Conservation (phyloP, 2,888 invertebrate species). For the Amorpha juglandis region DNA sequence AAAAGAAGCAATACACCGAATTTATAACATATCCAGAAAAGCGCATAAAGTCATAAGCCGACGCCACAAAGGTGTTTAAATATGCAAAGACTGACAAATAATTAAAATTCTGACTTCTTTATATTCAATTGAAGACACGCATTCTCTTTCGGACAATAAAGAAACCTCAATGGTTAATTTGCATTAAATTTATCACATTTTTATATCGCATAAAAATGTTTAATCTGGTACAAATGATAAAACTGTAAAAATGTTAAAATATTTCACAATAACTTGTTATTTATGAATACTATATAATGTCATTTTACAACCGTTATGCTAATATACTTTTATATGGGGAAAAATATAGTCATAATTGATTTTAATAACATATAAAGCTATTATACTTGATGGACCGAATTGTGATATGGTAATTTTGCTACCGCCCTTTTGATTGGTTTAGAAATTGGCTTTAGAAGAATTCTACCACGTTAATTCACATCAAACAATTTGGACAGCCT, state of each 20-base stretch:
- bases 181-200: constrained; percentile 37
- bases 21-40: constrained; percentile 3
- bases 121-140: constrained; percentile 10
- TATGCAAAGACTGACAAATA: constrained; percentile 18
- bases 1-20: background rate
- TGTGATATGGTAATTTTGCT: too few relatives aligned
- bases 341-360: background rate
- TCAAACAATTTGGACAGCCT: too few relatives aligned
- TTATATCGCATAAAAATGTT: constrained; percentile 39
- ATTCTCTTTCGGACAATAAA: constrained; percentile 14
- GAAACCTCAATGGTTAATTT: constrained; percentile 31
- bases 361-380: too few relatives aligned
- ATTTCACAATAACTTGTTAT: background rate
- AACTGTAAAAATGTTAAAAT: background rate
- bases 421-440: too few relatives aligned
- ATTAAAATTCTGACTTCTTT: constrained; percentile 21
- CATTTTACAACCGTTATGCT: background rate
- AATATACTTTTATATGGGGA: background rate
- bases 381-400: too few relatives aligned
- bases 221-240: constrained; percentile 37
- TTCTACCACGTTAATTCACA: too few relatives aligned
- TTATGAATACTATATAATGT: background rate
- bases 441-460: too few relatives aligned
- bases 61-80: constrained; percentile 1
- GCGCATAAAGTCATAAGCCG: constrained; percentile 14